Base-by-base conservation (phyloP, 2,888 invertebrate genomes). In the Eilema depressum region DNA sequence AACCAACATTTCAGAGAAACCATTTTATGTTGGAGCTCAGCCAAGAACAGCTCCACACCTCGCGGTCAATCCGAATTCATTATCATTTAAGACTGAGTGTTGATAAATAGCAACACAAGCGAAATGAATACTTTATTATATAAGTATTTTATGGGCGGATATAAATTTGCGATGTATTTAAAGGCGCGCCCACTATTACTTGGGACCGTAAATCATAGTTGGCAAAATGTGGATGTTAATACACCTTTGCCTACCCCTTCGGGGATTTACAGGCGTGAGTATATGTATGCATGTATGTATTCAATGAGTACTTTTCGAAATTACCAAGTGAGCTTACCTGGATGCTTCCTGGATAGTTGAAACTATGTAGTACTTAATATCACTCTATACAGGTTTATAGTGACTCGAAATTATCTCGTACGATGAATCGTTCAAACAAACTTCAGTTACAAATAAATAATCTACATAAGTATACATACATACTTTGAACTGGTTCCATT, bases 1-100 rank as follows among this genome's bases (percentile, higher is more conserved):
- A 84, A 64, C 83, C 85, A 84, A 88, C 84, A 83, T 88, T 91
- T 90, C 89, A 84, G 81, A 87, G 90, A 90, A 91, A 87, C 88
- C 83, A 88, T 89, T 88, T 85, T 75, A 81, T 73, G 74, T 88
- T 93, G 93, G 92, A 84, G 59, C 67, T 47, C 41, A 78, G 90
- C 93, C 93, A 92, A 88, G 79, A 88, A 84, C 82, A 85, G 83
- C 77, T 86, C 85, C 79, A 85, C 87, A 88, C 85, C 86, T 88
- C 82, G 84, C 81, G 85, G 83, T 85, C 84, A 87, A 85, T 87
- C 83, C 78, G 75, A 82, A 88, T 89, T 87, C 87, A 89, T 89
- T 78, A 81, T 88, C 80, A 85, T 85, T 83, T 83, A 78, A 84
- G 82, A 83, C 84, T 78, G 74, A 75, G 74, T 85, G 86, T 86